phyloP scores from a whole-genome alignment of 2,888 invertebrate genomes.

The Muschampia plurimacula region DNA sequence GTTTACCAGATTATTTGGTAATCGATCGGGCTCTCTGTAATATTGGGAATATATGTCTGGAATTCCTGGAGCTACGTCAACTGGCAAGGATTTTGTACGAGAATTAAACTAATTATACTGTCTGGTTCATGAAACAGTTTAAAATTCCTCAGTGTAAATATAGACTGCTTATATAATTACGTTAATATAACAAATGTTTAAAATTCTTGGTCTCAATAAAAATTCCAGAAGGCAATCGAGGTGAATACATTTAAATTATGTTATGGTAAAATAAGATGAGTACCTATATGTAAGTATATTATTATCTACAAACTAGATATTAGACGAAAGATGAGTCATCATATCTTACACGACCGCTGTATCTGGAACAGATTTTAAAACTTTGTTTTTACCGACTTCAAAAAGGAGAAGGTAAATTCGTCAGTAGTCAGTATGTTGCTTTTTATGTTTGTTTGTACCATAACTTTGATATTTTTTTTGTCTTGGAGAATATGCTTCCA shows the following conservation, averaged over 20 bases:
- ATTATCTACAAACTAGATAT: too few species aligned
- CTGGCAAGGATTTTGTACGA: constrained; percentile 36
- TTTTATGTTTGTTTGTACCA: too few species aligned
- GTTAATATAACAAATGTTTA: constrained; percentile 32
- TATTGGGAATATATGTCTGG: constrained; percentile 66
- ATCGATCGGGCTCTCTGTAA: constrained; percentile 63
- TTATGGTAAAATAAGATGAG: not conserved
- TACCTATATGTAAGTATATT: not conserved
- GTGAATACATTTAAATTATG: constrained; percentile 24
- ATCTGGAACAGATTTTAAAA: too few species aligned
- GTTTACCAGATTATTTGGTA: constrained; percentile 81
- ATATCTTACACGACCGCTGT: not conserved
- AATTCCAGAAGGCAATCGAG: constrained; percentile 54
- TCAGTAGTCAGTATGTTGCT: too few species aligned
- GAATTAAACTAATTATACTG: constrained; percentile 52
- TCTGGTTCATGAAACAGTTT: constrained; percentile 43
- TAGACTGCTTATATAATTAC: constrained; percentile 46
- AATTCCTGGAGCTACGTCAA: constrained; percentile 58
- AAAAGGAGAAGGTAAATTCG: too few species aligned
- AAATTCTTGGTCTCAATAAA: constrained; percentile 49
- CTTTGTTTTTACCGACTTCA: too few species aligned
- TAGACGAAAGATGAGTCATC: not conserved
- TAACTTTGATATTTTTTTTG: too few species aligned
- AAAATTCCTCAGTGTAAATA: constrained; percentile 60
- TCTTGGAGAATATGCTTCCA: too few species aligned